Evolutionary conservation across 1,140 invertebrate genomes (phyloP).

Genomic region (Atta cephalotes): DNA sequence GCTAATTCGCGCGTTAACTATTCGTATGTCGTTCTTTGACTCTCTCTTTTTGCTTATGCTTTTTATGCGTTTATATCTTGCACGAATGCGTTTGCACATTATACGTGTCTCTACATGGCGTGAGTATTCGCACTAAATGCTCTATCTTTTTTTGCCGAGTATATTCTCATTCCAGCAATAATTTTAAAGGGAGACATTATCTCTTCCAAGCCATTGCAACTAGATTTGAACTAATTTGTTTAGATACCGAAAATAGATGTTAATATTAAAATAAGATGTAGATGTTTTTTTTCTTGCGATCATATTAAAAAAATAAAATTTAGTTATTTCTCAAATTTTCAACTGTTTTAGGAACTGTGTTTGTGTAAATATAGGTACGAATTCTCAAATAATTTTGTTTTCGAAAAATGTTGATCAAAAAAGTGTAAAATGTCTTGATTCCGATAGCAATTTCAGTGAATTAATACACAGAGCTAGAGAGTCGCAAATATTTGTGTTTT

Average conservation of each 20-base stretch:
- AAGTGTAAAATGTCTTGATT: neutral
- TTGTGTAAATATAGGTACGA: neutral
- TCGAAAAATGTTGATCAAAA: neutral
- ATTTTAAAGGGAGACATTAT: neutral
- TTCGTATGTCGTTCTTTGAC: neutral
- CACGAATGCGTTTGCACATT: slow-evolving; percentile 13
- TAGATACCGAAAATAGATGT: neutral
- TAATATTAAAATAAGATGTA: neutral
- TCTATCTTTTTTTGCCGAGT: neutral
- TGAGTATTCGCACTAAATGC: slow-evolving; percentile 8
- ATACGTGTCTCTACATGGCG: neutral
- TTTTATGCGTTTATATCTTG: slow-evolving; percentile 22
- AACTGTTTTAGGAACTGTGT: neutral
- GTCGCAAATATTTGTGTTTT: neutral
- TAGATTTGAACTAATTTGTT: neutral
- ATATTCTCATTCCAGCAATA: neutral
- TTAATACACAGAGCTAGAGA: neutral
- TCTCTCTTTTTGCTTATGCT: slow-evolving; percentile 36
- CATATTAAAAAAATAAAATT: neutral
- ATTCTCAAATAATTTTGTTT: neutral
- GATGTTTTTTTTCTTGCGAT: neutral
- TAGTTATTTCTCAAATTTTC: neutral
- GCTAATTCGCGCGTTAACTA: slow-evolving; percentile 36
- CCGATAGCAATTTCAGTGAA: neutral
- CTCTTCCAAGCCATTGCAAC: neutral